Evolutionary conservation across 1,140 invertebrate species (phyloP).

Genomic region (Neodiprion virginianus): DNA sequence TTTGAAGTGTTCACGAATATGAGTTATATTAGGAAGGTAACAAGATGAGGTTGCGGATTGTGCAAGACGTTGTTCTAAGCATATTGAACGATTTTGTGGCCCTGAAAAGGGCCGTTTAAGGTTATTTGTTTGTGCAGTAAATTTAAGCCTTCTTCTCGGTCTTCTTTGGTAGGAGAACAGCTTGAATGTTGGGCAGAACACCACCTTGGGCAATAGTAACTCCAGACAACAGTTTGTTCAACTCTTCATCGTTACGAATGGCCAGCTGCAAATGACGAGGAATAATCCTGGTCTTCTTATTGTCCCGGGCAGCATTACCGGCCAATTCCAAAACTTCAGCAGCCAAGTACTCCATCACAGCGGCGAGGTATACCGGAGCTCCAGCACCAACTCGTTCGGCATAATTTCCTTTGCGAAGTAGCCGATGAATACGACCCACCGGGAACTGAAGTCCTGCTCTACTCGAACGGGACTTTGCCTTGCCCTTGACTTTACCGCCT

Average conservation of each 20-base stretch:
- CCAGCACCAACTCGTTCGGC: slow-evolving; percentile 68
- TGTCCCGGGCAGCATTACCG: slow-evolving; percentile 76
- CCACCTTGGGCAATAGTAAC: slow-evolving; percentile 75
- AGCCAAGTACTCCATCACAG: slow-evolving; percentile 60
- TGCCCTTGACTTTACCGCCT: slow-evolving; percentile 56
- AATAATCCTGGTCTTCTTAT: slow-evolving; percentile 74
- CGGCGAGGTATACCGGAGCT: slow-evolving; percentile 51
- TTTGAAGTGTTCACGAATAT: no score
- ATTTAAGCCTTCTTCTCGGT: slow-evolving; percentile 35
- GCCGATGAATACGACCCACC: slow-evolving; percentile 75
- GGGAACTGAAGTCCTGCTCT: slow-evolving; percentile 73
- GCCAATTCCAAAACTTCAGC: slow-evolving; percentile 75
- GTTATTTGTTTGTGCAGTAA: neutral
- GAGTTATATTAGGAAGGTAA: no score
- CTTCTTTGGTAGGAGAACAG: slow-evolving; percentile 68
- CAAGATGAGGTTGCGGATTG: no score
- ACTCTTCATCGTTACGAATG: slow-evolving; percentile 80
- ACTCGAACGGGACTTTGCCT: slow-evolving; percentile 63
- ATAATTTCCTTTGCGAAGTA: slow-evolving; percentile 75
- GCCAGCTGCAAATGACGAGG: slow-evolving; percentile 85
- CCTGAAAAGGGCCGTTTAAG: neutral
- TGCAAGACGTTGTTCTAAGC: no score
- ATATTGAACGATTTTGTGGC: neutral
- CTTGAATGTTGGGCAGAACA: slow-evolving; percentile 73
- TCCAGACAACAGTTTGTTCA: slow-evolving; percentile 71